Evolutionary conservation across 2,888 invertebrate genomes (phyloP), one percentile per base, ranked within the genome.

Genomic region (Uropetala carovei): DNA sequence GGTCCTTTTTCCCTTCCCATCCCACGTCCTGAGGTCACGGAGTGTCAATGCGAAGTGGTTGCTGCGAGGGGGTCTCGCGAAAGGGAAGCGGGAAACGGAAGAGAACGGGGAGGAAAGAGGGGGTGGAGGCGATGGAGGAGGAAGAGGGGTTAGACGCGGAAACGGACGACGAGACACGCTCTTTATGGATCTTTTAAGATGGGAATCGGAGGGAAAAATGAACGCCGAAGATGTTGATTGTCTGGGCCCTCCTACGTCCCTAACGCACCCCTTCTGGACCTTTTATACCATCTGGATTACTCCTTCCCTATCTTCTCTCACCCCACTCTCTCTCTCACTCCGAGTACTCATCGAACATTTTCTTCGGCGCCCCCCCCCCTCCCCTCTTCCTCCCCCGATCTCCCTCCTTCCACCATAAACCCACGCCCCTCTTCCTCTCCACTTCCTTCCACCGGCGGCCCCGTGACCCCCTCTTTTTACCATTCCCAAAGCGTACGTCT

Each of bases 161-260:
- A 13, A 27, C 68, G 64, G 64, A 64, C 22, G 75, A 75, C 75
- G 75, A 75, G 75, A 75, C 22, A 27, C 75, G 22, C 9, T 75
- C 75, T 75, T 11, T 75, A 27, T 75, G 75, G 75, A 75, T 75
- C 75, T 75, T 75, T 75, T 75, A 27, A 75, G 75, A 27, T 75
- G 75, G 75, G 75, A 75, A 75, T 75, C 75, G 75, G 27, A 75
- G 75, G 60, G 75, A 75, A 75, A 75, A 75, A 75, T 75, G 75
- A 27, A 75, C 75, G 75, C 14, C 75, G 75, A 75, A 75, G 75
- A 75, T 27, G 75, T 27, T 75, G 75, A 75, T 75, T 75, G n/a
- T 43, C 43, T 43, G 4, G 64, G 83, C 57, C 89, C 83, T 18
- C n/a, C 64, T 18, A 0, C 64, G 3, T 57, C n/a, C 56, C 30